phyloP scores from a whole-genome alignment of 2,797 vertebrate genomes.

The Semaprochilodus insignis region DNA sequence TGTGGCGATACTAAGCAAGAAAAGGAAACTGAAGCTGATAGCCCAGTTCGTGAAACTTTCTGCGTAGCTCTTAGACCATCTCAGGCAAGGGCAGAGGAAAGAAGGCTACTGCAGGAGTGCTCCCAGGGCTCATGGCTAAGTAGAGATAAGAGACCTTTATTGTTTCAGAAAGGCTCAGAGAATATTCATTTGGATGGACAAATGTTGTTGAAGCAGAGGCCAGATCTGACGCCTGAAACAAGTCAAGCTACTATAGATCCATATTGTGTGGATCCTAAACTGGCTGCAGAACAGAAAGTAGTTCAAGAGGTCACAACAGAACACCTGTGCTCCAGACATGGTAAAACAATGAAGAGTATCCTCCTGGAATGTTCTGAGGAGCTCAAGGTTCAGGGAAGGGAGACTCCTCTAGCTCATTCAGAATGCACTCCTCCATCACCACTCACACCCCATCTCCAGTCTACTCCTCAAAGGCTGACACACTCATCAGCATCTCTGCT shows the following conservation, averaged over 20 bases:
- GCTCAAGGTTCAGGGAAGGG: conserved; percentile 27
- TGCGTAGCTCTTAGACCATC: conserved; percentile 20
- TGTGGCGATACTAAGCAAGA: conserved; percentile 4
- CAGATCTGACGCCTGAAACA: not conserved
- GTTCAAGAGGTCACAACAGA: conserved; percentile 15
- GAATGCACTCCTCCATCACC: conserved; percentile 34
- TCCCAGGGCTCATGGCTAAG: conserved; percentile 28
- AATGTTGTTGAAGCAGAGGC: not conserved
- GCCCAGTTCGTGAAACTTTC: not conserved
- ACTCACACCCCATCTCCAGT: conserved; percentile 26
- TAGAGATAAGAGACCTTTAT: conserved; percentile 7
- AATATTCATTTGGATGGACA: conserved; percentile 3
- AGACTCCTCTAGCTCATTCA: conserved; percentile 45
- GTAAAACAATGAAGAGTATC: conserved; percentile 76
- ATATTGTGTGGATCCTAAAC: not conserved
- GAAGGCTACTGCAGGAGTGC: conserved; percentile 31
- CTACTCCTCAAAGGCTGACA: conserved; percentile 38
- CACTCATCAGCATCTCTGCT: conserved; percentile 37
- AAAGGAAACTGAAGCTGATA: conserved; percentile 15
- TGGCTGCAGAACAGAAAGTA: conserved; percentile 2
- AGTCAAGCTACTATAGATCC: not conserved
- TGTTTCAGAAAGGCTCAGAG: conserved; percentile 6
- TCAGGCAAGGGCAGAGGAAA: conserved; percentile 14
- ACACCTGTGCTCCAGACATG: conserved; percentile 78
- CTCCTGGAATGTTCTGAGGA: conserved; percentile 73